Base-by-base conservation (phyloP, 2,113 vertebrate genomes). In the Rhineura floridana region DNA sequence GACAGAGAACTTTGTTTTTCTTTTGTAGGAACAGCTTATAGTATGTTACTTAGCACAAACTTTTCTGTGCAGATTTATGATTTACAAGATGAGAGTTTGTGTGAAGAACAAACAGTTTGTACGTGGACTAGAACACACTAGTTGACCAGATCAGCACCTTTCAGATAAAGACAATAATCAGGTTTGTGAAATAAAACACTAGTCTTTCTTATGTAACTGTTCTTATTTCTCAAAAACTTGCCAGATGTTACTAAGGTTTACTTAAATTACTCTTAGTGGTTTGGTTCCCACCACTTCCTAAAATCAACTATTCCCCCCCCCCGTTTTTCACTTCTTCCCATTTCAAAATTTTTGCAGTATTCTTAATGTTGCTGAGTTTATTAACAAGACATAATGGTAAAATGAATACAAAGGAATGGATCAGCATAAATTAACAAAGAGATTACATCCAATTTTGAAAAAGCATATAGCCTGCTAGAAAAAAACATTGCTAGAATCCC, bases 41-140 rank as follows among this genome's bases (percentile, higher is more conserved):
- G 90, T 87, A 92, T 90, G 91, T 80, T 91, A 21, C 76, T 84
- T 89, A 42, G 42, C n/a, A 11, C 6, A 7, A 87, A 89, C 39
- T 91, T 91, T 87, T 0, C 0, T 83, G 36, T 86, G 48, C 91
- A 88, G 88, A 10, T 28, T 17, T 0, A 87, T 79, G 84, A 48
- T 89, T 88, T 79, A 19, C 10, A 87, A 81, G 79, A 80, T 1
- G 42, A 86, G n/a, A 78, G 87, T n/a, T 48, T 78, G 2, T 3
- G 46, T 73, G 63, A 12, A 0, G 2, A 70, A 82, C 48, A 89
- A 86, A 87, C 36, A 48, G 25, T 30, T 19, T 6, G 3, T 63
- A 9, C n/a, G 36, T 88, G 62, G 81, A 87, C 25, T 63, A 3
- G 15, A 1, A 39, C 28, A 73, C 79, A n/a, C 44, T 44, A 84